Percentiles rank a stretch among this genome's conserved stretches.
These are phyloP conservation scores for Pangasius mekongensis DNA, from an alignment of 2,797 vertebrate species.

Conservation along the genomic window DNA sequence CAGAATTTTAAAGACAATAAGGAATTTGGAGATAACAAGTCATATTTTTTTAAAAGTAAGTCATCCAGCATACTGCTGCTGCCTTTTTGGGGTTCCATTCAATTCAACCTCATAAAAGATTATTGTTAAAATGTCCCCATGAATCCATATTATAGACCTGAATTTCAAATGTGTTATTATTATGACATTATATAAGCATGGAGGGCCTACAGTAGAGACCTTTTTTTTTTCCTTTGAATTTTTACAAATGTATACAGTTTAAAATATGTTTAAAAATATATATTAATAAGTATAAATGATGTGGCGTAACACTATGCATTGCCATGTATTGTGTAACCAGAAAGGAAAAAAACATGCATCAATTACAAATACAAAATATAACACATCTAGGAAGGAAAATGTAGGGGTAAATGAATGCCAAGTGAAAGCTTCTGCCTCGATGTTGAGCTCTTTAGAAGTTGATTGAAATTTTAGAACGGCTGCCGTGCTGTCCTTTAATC, in stretches of 20 bases:
- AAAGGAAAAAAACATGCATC: constrained; percentile 22
- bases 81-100: not conserved
- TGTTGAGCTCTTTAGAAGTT: not conserved
- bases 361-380: constrained; percentile 37
- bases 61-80: not conserved
- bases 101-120: not conserved
- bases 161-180: not conserved
- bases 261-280: not conserved
- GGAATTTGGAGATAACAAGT: not conserved
- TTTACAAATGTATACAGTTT: not conserved
- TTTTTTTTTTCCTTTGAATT: not conserved
- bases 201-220: not conserved
- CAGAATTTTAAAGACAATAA: not conserved
- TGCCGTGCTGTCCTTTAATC: not conserved
- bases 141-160: not conserved
- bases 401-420: not conserved
- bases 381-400: not conserved
- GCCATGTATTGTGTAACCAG: not conserved
- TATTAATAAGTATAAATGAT: not conserved
- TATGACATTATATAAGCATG: constrained; percentile 19
- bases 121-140: not conserved
- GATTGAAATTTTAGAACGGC: not conserved
- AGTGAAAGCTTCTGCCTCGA: not conserved
- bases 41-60: not conserved
- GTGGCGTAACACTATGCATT: not conserved